Conservation (phyloP, 2,797 vertebrate species). For the Pteronotus mesoamericanus region DNA sequence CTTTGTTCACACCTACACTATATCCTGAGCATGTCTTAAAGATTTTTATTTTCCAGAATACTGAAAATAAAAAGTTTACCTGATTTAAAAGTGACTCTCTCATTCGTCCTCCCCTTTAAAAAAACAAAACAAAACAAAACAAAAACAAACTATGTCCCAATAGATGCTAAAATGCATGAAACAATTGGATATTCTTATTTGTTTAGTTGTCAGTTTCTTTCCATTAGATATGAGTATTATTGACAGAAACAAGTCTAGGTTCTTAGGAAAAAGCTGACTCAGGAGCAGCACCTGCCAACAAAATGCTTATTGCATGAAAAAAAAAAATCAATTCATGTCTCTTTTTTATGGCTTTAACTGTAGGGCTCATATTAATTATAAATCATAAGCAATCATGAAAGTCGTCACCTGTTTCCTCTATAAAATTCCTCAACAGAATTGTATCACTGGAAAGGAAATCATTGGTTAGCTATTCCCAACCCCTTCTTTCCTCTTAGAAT, state of each 20-base stretch:
- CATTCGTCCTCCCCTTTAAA: neutral
- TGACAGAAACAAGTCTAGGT: neutral
- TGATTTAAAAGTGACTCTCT: neutral
- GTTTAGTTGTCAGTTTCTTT: neutral
- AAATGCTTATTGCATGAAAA: neutral
- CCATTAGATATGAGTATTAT: neutral
- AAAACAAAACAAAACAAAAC: neutral
- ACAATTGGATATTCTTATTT: neutral
- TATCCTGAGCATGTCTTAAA: neutral
- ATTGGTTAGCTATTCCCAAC: neutral
- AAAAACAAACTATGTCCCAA: neutral
- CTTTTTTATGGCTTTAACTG: neutral
- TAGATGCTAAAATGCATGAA: neutral
- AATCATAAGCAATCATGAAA: neutral
- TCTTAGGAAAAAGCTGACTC: neutral
- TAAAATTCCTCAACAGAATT: neutral
- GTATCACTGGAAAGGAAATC: neutral
- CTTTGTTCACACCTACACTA: neutral
- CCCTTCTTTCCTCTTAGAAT: neutral
- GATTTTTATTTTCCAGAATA: neutral
- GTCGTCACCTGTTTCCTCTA: neutral
- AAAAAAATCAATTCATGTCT: neutral
- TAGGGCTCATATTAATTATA: conserved; percentile 1
- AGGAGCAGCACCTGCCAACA: neutral
- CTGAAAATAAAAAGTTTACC: neutral